Evolutionary conservation across 2,888 invertebrate genomes (phyloP).

Genomic region (Cyaniris semiargus): DNA sequence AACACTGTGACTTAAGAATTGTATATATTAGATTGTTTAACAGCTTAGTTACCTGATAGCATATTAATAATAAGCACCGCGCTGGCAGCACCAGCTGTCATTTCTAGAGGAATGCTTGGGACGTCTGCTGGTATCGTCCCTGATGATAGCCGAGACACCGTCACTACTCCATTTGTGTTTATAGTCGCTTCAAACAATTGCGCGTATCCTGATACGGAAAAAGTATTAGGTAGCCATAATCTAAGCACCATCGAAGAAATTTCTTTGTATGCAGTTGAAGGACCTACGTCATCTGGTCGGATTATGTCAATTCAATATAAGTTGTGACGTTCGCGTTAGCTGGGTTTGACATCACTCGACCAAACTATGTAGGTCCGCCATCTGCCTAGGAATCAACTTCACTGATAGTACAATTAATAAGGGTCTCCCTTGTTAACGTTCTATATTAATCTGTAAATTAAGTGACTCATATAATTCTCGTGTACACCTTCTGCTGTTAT

Average conservation of each 20-base stretch:
- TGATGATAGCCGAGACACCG: neutral
- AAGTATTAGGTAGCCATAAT: neutral
- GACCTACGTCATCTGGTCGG: too few relatives aligned
- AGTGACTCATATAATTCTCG: too few relatives aligned
- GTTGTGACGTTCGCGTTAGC: too few relatives aligned
- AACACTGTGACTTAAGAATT: too few relatives aligned
- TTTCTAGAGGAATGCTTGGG: neutral
- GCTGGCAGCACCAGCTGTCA: neutral
- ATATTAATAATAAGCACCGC: neutral
- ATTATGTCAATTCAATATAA: too few relatives aligned
- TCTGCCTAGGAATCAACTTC: too few relatives aligned
- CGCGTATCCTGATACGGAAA: neutral
- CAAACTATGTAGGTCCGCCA: too few relatives aligned
- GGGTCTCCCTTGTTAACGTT: neutral
- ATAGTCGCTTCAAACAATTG: conserved; percentile 7
- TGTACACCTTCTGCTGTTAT: too few relatives aligned
- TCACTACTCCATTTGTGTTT: neutral
- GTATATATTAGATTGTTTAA: neutral
- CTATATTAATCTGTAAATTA: too few relatives aligned
- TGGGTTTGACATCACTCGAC: too few relatives aligned
- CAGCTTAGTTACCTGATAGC: neutral
- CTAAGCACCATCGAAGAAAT: neutral
- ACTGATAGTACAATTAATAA: neutral
- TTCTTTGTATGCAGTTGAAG: neutral
- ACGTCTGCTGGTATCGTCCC: neutral